These are phyloP conservation scores for Planococcus citri DNA, from an alignment of 1,140 invertebrate genomes.

Conservation along the genomic window DNA sequence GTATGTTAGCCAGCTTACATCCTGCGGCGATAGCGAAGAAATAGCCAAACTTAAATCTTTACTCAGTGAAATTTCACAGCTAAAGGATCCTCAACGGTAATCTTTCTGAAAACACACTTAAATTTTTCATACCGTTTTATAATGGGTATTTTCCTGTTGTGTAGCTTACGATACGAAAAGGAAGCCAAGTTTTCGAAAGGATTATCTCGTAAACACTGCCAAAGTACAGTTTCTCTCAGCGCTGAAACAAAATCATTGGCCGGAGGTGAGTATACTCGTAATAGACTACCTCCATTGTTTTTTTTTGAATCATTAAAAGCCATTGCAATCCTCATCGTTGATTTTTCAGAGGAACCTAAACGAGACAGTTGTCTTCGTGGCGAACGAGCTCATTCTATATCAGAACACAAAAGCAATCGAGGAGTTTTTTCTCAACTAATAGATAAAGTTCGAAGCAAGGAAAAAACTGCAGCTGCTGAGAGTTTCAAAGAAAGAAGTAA, in stretches of 20 bases:
- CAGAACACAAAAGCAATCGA: neutral
- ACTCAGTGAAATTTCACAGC: constrained; percentile 42
- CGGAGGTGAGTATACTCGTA: too few species aligned
- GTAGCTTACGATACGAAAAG: neutral
- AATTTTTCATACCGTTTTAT: too few species aligned
- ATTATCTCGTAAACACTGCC: constrained; percentile 10
- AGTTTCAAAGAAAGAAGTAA: constrained; percentile 24
- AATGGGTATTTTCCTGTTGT: too few species aligned
- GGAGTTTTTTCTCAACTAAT: constrained; percentile 11
- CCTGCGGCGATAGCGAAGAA: constrained; percentile 28
- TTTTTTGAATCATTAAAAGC: neutral
- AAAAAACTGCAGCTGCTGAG: neutral
- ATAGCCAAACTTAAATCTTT: constrained; percentile 39
- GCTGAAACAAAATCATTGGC: constrained; percentile 3
- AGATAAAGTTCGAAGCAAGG: constrained; percentile 6
- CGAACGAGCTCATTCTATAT: constrained; percentile 13
- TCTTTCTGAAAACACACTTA: too few species aligned
- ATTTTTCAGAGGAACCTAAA: neutral
- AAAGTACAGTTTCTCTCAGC: neutral
- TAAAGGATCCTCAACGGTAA: constrained; percentile 31
- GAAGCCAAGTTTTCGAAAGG: constrained; percentile 4
- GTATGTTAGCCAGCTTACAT: constrained; percentile 43
- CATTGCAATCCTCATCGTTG: neutral
- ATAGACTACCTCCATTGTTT: too few species aligned
- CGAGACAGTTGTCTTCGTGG: neutral